Evolutionary conservation across 2,888 invertebrate species (phyloP).

Genomic region (Tryphoninae sp.): DNA sequence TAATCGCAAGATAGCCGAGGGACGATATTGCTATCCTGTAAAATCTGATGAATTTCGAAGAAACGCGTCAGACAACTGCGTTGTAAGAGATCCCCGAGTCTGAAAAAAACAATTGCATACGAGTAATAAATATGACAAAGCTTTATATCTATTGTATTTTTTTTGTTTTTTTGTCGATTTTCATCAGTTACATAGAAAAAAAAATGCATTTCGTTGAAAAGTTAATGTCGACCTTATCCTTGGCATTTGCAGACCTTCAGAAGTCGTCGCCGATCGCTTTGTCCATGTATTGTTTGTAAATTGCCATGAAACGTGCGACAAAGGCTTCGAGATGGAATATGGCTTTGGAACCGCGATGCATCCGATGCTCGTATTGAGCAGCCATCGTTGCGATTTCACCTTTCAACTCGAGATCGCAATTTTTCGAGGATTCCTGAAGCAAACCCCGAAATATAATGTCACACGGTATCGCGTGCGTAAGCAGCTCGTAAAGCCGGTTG

Average conservation of each 20-base stretch:
- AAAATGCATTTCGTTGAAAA: not conserved
- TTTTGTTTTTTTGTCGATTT: not conserved
- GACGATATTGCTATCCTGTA: conserved; percentile 1
- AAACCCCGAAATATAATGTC: conserved; percentile 95
- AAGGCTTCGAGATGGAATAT: conserved; percentile 99
- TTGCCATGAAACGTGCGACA: conserved; percentile 97
- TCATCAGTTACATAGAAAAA: not conserved
- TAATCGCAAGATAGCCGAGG: not conserved
- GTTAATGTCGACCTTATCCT: not conserved
- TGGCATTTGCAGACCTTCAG: not conserved
- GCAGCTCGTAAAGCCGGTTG: conserved; percentile 94
- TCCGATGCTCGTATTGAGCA: conserved; percentile 95
- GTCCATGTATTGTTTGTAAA: conserved; percentile 94
- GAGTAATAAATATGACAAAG: not conserved
- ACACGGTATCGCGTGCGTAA: conserved; percentile 96
- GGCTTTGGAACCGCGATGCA: conserved; percentile 95
- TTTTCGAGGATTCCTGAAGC: conserved; percentile 91
- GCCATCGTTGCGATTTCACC: conserved; percentile 92
- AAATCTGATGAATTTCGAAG: conserved; percentile 9
- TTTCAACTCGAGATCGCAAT: conserved; percentile 95
- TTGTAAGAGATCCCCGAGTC: not conserved
- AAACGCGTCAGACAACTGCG: conserved; percentile 11
- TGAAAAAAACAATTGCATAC: not conserved
- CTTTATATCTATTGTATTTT: not conserved
- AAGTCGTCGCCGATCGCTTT: conserved; percentile 84